These are phyloP conservation scores for Linyphia triangularis DNA, from an alignment of 2,888 invertebrate genomes.

Conservation along the genomic window DNA sequence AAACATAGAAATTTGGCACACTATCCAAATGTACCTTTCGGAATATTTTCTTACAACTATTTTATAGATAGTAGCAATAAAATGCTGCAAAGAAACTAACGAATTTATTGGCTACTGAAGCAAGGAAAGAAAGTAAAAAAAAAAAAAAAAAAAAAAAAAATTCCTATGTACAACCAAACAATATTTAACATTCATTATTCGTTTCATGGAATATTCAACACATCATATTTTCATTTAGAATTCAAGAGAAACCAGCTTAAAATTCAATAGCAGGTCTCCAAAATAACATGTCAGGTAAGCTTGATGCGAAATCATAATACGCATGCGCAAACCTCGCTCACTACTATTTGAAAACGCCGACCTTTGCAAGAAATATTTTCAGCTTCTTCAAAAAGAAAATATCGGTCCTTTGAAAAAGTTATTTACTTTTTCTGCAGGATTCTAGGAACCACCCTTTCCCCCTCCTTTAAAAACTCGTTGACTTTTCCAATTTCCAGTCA, in stretches of 20 bases:
- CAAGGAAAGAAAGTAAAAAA: no score
- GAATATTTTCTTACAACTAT: no score
- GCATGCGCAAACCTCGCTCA: conserved; percentile 25
- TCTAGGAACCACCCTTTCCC: neutral
- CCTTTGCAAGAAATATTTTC: conserved; percentile 41
- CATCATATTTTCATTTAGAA: neutral
- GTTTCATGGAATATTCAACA: neutral
- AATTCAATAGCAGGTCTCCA: neutral
- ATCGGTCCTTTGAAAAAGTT: conserved; percentile 17
- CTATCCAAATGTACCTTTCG: no score
- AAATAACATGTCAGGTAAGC: neutral
- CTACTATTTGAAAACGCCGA: conserved; percentile 41
- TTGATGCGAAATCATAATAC: neutral
- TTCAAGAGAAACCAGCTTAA: neutral
- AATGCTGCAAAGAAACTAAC: no score
- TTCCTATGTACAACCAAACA: no score
- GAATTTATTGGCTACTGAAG: no score
- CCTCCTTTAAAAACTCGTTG: conserved; percentile 57
- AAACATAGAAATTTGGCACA: no score
- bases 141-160: no score
- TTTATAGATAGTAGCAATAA: no score
- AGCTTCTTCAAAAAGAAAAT: neutral
- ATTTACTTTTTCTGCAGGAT: conserved; percentile 55
- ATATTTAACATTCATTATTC: no score
- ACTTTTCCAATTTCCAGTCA: conserved; percentile 68